A percentile compares a stretch with the other conserved stretches of the same genome.
Conservation (phyloP, 2,797 vertebrate species). For the Bradypus variegatus region DNA sequence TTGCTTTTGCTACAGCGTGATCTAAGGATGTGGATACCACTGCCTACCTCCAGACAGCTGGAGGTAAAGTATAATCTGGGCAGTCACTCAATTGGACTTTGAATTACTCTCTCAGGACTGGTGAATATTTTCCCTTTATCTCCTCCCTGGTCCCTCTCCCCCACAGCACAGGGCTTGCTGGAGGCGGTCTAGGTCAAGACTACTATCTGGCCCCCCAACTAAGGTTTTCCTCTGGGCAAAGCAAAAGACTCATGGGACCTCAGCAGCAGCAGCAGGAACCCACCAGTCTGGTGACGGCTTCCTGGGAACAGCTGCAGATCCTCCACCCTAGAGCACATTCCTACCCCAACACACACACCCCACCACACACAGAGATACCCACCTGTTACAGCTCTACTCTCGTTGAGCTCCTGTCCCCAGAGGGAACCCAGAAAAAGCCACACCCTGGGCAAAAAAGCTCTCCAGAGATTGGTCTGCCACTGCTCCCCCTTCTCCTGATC, state of each 20-base stretch:
- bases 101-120: background rate
- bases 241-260: background rate
- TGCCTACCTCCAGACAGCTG: background rate
- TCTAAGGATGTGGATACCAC: background rate
- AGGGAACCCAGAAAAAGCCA: background rate
- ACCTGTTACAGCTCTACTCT: background rate
- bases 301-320: background rate
- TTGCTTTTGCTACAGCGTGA: background rate
- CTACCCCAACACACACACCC: background rate
- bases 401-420: background rate
- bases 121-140: conserved; percentile 44
- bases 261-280: background rate
- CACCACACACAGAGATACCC: background rate
- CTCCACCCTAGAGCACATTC: background rate
- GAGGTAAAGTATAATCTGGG: background rate
- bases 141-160: conserved; percentile 18
- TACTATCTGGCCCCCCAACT: background rate
- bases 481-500: background rate
- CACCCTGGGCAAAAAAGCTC: background rate
- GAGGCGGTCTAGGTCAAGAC: background rate
- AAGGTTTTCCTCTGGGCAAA: background rate
- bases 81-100: background rate
- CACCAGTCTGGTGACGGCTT: background rate
- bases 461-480: background rate
- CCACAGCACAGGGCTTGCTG: background rate